Evolutionary conservation across 2,888 invertebrate genomes (phyloP).

Genomic region (Onthophagus sagittarius): DNA sequence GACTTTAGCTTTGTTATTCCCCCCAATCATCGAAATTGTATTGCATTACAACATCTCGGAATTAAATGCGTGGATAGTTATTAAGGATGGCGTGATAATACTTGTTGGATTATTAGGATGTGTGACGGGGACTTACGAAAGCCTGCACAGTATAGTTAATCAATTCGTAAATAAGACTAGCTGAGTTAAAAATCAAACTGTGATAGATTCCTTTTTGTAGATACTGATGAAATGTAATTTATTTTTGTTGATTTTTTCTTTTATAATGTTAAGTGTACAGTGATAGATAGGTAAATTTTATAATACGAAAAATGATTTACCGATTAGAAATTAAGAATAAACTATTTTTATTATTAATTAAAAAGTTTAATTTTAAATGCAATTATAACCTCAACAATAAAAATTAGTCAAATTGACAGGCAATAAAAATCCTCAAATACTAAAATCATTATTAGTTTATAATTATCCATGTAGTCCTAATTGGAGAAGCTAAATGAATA

Average conservation of each 20-base stretch:
- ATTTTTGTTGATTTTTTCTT: slow-evolving; percentile 5
- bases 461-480: too few species aligned
- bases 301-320: slow-evolving; percentile 5
- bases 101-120: slow-evolving; percentile 67
- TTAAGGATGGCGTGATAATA: slow-evolving; percentile 65
- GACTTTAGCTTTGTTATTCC: slow-evolving; percentile 81
- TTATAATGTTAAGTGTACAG: not conserved
- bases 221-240: not conserved
- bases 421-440: too few species aligned
- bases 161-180: slow-evolving; percentile 43
- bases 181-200: not conserved
- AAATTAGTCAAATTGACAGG: too few species aligned
- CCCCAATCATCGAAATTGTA: slow-evolving; percentile 81
- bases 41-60: slow-evolving; percentile 59
- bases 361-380: too few species aligned
- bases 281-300: slow-evolving; percentile 9
- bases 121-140: slow-evolving; percentile 71
- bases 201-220: slow-evolving; percentile 6
- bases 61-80: slow-evolving; percentile 48
- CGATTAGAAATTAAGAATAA: slow-evolving; percentile 3
- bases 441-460: too few species aligned
- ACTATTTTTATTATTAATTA: slow-evolving; percentile 7
- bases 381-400: too few species aligned
- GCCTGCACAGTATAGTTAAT: slow-evolving; percentile 58
- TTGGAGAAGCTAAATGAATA: not conserved